These are phyloP conservation scores for Papilio polytes DNA, from an alignment of 1,140 invertebrate genomes.

Conservation along the genomic window DNA sequence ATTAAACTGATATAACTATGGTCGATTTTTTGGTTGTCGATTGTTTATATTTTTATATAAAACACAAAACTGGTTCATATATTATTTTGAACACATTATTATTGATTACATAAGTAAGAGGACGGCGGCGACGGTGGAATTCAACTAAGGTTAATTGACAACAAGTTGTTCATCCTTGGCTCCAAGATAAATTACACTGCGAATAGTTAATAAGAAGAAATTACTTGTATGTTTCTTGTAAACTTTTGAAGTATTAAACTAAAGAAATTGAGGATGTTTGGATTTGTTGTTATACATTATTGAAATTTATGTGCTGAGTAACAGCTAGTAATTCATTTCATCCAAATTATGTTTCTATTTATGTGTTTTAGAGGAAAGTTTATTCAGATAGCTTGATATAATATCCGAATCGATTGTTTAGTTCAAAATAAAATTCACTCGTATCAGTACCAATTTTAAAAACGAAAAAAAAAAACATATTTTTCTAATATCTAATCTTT, in stretches of 20 bases:
- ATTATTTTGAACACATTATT: not conserved
- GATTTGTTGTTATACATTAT: no score
- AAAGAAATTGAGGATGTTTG: not conserved
- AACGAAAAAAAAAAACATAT: no score
- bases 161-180: constrained; percentile 38
- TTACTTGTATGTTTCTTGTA: not conserved
- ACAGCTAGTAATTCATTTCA: no score
- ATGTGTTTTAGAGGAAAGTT: no score
- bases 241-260: not conserved
- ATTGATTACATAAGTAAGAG: constrained; percentile 25
- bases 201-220: constrained; percentile 2
- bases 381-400: no score
- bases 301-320: no score
- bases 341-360: no score
- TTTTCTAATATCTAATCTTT: not conserved
- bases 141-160: constrained; percentile 37
- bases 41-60: not conserved
- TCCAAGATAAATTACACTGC: not conserved
- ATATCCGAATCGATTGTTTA: no score
- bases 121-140: not conserved
- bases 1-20: not conserved
- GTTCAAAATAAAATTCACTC: no score
- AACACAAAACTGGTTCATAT: constrained; percentile 11
- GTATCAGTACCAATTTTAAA: no score
- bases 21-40: not conserved